Base-by-base conservation (phyloP, 2,888 invertebrate genomes). In the Gryllus longicercus region DNA sequence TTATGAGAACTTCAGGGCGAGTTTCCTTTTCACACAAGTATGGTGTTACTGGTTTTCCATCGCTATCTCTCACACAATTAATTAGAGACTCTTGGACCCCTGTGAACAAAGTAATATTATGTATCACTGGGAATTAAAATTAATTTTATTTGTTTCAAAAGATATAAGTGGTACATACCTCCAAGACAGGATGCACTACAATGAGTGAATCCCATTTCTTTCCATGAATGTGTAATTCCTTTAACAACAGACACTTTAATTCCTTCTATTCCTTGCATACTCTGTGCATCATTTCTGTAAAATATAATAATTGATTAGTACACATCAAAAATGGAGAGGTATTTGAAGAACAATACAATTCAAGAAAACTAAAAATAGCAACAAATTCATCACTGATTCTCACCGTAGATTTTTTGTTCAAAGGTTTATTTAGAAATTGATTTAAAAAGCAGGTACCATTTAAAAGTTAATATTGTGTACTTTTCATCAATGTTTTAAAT, bases 131-230 rank as follows among this genome's bases (percentile, higher is more conserved):
- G 38, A 25, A n/a, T 23, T 25, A 21, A 14, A 21, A 75, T 25
- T 75, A 14, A 25, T 75, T 75, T 75, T 74, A 11, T 38, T 38
- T 38, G 38, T 38, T 38, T 8, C 8, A 38, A 38, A 38, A 38
- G 5, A 38, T 2, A 38, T 5, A 38, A 38, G 38, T 38, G 38
- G 38, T 10, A 38, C 5, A 3, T 49, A 85, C 95, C 95, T 83
- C 97, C 97, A 2, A 98, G 90, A 86, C 98, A 99, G 12, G 96
- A 95, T 0, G 96, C 96, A 85, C 96, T 97, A 89, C 99, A 99
- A 82, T 95, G 94, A 0, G 96, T 96, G 85, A 95, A 97, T 0
- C 96, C 96, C 84, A 93, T 93, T 85, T 95, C 94, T 84, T 93
- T 93, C 96, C 96, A 96, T 0, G 95, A 93, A 86, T 95, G 96